Base-by-base conservation (phyloP, 2,113 vertebrate species). In the Lepus americanus region DNA sequence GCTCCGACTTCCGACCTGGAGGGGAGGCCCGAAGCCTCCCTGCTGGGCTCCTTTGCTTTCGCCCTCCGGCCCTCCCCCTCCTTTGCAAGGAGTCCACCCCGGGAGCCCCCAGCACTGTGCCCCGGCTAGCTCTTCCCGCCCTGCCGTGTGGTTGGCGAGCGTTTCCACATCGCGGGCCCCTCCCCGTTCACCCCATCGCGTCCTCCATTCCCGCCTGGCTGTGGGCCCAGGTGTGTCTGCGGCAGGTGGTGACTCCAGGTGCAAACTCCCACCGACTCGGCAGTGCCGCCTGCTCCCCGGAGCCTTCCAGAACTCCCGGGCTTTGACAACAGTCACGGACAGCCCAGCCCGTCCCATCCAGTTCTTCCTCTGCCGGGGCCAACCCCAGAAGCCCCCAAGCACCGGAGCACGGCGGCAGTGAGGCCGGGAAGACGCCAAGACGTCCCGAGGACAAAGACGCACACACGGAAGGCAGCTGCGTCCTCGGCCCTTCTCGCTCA, bases 261-360 rank as follows among this genome's bases (percentile, higher is more conserved):
- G 76, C 9, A 29, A 14, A 80, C 94, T 13, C 85, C 51, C 83
- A 23, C 80, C 95, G 92, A 97, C 86, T 97, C 94, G 76, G 87
- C 96, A 22, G 3, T 29, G 90, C 87, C 96, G 74, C 49, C 96
- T 97, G 96, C 96, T 96, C 96, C 90, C 93, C 94, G 69, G 70
- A 81, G 2, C 83, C 85, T 89, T 78, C 87, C 14, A 55, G 90
- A 83, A 27, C 91, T n/a, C 88, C 59, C 31, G 19, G 20, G 16
- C 92, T 78, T 36, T 39, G 81, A 93, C 39, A 72, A 79, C 80
- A 14, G 4, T 2, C 81, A 87, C 25, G 87, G 13, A 73, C 74
- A 67, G 93, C 89, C 89, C 64, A 61, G 39, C 82, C 83, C 96
- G n/a, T 78, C 86, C 63, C 93, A 87, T 82, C 87, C 90, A 79